A percentile compares a stretch with the other conserved stretches of the same genome.
Evolutionary conservation across 2,888 invertebrate species (phyloP).

Genomic region (Litoditis marina): DNA sequence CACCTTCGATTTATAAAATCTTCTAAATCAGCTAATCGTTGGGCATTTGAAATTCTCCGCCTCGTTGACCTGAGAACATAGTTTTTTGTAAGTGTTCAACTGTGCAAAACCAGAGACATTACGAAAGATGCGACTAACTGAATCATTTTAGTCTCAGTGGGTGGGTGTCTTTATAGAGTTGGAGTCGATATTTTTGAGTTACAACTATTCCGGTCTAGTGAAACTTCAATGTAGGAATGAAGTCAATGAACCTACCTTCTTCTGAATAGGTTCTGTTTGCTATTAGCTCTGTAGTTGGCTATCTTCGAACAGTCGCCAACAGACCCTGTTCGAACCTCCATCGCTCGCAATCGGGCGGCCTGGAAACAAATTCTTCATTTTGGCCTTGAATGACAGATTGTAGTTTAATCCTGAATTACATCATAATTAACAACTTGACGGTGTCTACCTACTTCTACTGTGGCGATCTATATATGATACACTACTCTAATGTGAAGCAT

Average conservation of each 20-base stretch:
- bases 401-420: too few species aligned
- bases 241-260: conserved; percentile 24
- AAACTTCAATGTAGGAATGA: neutral
- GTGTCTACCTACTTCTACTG: too few species aligned
- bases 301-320: conserved; percentile 42
- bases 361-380: conserved; percentile 25
- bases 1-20: conserved; percentile 48
- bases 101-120: neutral
- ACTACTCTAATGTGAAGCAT: too few species aligned
- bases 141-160: neutral
- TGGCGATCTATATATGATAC: too few species aligned
- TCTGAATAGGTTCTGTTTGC: conserved; percentile 34
- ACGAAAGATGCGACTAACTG: neutral
- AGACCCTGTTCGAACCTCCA: conserved; percentile 41
- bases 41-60: conserved; percentile 46
- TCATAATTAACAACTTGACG: too few species aligned
- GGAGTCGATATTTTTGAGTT: neutral
- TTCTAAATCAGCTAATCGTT: conserved; percentile 45
- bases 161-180: neutral
- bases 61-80: conserved; percentile 37
- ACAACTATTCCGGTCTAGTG: neutral
- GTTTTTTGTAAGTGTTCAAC: neutral
- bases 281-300: conserved; percentile 30
- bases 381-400: too few species aligned
- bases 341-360: conserved; percentile 40